phyloP scores from a whole-genome alignment of 1,140 invertebrate species.

The Frieseomelitta varia region DNA sequence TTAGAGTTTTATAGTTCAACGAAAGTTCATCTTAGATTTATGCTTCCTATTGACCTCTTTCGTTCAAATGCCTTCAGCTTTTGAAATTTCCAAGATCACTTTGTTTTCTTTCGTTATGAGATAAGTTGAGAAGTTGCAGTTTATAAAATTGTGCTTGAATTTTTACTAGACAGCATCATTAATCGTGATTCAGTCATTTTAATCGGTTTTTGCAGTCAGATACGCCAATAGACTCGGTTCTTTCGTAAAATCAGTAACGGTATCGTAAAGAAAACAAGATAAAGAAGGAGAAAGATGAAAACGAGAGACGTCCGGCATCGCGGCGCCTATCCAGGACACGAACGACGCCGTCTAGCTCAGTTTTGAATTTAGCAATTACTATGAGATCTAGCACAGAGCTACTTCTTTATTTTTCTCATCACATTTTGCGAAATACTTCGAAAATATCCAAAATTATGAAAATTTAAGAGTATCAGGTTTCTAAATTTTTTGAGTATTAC shows the following conservation, averaged over 20 bases:
- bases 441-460: neutral
- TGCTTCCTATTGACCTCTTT: conserved; percentile 7
- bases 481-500: too few relatives aligned
- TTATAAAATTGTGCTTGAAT: neutral
- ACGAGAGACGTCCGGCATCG: conserved; percentile 64
- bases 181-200: conserved; percentile 23
- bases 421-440: neutral
- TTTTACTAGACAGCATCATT: neutral
- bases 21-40: neutral
- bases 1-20: neutral
- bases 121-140: too few relatives aligned
- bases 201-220: neutral
- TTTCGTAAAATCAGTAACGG: conserved; percentile 19
- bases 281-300: conserved; percentile 30
- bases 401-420: conserved; percentile 7
- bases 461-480: neutral
- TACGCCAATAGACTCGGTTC: neutral
- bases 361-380: conserved; percentile 61
- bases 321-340: conserved; percentile 59
- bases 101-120: too few relatives aligned
- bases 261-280: conserved; percentile 7
- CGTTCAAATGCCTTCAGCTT: neutral
- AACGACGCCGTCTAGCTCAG: conserved; percentile 59
- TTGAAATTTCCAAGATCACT: neutral
- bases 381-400: conserved; percentile 21